Base-by-base conservation (phyloP, 2,888 invertebrate genomes). In the Xylota sylvarum region DNA sequence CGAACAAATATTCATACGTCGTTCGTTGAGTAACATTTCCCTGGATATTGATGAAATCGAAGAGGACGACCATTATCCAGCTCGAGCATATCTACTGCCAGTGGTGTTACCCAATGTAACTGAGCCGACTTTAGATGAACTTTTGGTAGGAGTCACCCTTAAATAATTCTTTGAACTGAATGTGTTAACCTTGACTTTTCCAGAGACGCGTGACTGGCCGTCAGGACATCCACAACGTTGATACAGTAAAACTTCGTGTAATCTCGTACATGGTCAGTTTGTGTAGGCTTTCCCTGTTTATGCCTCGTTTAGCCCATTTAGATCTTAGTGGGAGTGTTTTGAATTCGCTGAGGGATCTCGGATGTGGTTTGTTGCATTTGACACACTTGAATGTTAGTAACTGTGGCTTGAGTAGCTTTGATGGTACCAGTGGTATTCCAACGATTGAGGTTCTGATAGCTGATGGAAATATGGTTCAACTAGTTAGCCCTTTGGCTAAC, bases 321-420 rank as follows among this genome's bases (percentile, higher is more conserved):
- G 94, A 94, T 43, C 92, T 96, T 4, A 95, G 95, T 82, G 96
- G 96, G 32, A 96, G 96, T 88, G 94, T 94, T 6, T 91, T 96
- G 0, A 93, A 94, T 5, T 95, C 96, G 0, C 90, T 96, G 56
- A 93, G 96, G 73, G 96, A 96, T 89, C 93, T 96, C 19, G 96
- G 96, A 19, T 95, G 94, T 87, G 94, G 94, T 27, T 92, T 96
- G 82, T 93, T 93, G 64, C 94, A 94, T 58, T 87, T 93, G 17
- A 90, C 89, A 87, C 90, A 91, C 56, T 90, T 95, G 64, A 93
- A 93, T 89, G 94, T 96, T 5, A 94, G 94, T 88, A 94, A 95
- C 52, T 96, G 96, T 89, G 94, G 95, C 0, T 90, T 96, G 67
- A 94, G 93, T 19, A 94, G 94, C 86, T 92, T 96, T 85, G 96